Evolutionary conservation across 1,140 invertebrate genomes (phyloP), one percentile per base, ranked within the genome.

Genomic region (Drosophila bipectinata): DNA sequence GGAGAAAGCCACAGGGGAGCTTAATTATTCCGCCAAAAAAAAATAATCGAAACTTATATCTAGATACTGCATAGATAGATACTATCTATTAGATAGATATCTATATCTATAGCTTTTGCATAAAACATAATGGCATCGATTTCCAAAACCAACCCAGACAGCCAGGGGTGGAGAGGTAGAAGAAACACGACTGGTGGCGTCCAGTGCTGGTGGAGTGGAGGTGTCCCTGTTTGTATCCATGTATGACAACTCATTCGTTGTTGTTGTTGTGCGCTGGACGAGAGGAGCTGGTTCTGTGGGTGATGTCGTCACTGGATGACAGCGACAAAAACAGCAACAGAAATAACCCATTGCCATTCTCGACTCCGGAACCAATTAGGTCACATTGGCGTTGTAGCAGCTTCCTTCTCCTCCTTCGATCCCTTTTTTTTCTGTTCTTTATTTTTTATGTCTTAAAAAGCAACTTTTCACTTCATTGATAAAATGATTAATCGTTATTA

Each of bases 401-500:
- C 64, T 55, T 47, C 45, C 60, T 41, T 47, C 37, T 69, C 32
- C 45, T 39, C 48, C 63, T 56, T 63, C 8, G 34, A 57, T 58
- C 44, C 14, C 55, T 67, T 32, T 62, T 77, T 34, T 30, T 45
- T 28, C 30, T 15, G 30, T 9, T 26, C 52, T 30, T 72, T 61
- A 51, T 61, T 61, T 41, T 41, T 63, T 53, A 68, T 45, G 48
- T 71, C 64, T 48, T 48, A 60, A 66, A 66, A 37, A 58, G 68
- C 44, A 55, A 79, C 60, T 80, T 80, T 63, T 67, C 80, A 84
- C 80, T 84, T 84, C 80, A 84, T 84, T 84, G 80, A 84, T 84
- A 84, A 84, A 85, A 81, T 85, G 82, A 87, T 85, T 85, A 87
- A 85, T 85, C 82, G 82, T 81, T 81, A 68, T 87, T 74, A 75